These are phyloP conservation scores for Monochamus alternatus DNA, from an alignment of 2,888 invertebrate species.

Conservation along the genomic window DNA sequence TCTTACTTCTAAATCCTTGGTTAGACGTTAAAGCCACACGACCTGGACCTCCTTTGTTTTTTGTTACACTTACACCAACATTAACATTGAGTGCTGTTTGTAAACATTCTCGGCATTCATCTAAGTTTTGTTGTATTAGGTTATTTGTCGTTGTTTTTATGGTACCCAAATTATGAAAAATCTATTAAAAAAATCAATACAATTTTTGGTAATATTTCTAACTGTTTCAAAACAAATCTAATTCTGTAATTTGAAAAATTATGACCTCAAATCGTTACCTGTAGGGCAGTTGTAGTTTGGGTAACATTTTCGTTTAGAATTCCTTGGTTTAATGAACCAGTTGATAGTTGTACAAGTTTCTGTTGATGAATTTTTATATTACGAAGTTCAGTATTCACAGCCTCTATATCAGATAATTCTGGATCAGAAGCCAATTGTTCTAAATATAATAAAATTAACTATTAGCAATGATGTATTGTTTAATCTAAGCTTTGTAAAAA, in stretches of 20 bases:
- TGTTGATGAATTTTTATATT: conserved; percentile 81
- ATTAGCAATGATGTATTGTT: neutral
- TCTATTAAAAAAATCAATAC: conserved; percentile 58
- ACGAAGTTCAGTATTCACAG: conserved; percentile 84
- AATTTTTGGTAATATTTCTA: neutral
- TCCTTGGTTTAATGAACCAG: conserved; percentile 85
- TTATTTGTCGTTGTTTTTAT: conserved; percentile 73
- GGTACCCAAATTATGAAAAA: conserved; percentile 69
- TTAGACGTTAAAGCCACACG: conserved; percentile 71
- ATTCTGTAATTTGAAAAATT: no score
- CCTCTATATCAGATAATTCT: conserved; percentile 86
- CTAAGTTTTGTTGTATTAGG: conserved; percentile 73
- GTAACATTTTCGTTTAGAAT: conserved; percentile 82
- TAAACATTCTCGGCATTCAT: conserved; percentile 73
- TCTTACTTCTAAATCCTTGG: conserved; percentile 75
- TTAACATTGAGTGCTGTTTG: conserved; percentile 72
- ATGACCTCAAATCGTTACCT: conserved; percentile 68
- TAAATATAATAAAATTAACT: conserved; percentile 55
- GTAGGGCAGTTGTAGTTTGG: conserved; percentile 78
- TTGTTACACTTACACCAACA: conserved; percentile 51
- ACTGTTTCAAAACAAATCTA: no score
- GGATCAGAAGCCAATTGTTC: conserved; percentile 88
- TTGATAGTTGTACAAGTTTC: conserved; percentile 86
- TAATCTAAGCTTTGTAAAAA: no score
- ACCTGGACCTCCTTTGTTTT: conserved; percentile 72